phyloP scores from a whole-genome alignment of 2,888 invertebrate genomes.

The Dendrolimus pini region DNA sequence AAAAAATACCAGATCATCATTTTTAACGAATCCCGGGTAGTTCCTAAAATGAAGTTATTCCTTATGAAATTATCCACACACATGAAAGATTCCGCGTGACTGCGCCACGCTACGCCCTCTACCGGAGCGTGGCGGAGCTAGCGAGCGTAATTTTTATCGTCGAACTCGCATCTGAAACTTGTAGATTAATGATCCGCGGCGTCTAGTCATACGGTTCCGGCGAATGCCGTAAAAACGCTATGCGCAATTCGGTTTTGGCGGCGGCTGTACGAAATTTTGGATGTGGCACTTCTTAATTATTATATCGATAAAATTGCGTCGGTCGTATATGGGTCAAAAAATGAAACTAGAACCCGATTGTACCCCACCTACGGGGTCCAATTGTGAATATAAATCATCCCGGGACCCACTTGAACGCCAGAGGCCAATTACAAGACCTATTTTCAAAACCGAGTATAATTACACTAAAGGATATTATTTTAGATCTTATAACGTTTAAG shows the following conservation, averaged over 20 bases:
- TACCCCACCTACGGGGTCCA: no score
- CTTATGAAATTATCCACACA: background rate
- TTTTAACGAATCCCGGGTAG: no score
- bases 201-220: constrained; percentile 75
- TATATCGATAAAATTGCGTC: background rate
- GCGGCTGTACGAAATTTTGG: constrained; percentile 18
- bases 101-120: constrained; percentile 1
- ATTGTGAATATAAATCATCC: no score
- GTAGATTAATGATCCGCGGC: constrained; percentile 68
- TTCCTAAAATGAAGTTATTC: background rate
- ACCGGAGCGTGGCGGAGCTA: constrained; percentile 5
- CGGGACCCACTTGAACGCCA: no score
- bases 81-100: background rate
- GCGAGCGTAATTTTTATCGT: constrained; percentile 63
- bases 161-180: constrained; percentile 63
- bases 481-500: no score
- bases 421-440: no score
- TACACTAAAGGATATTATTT: no score
- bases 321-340: no score
- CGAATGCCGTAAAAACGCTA: constrained; percentile 73
- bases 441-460: no score
- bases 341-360: no score
- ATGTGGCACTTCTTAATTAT: constrained; percentile 18
- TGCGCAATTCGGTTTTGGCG: constrained; percentile 63
- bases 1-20: no score